phyloP scores from a whole-genome alignment of 2,888 invertebrate genomes.

The Pseudococcus longispinus region DNA sequence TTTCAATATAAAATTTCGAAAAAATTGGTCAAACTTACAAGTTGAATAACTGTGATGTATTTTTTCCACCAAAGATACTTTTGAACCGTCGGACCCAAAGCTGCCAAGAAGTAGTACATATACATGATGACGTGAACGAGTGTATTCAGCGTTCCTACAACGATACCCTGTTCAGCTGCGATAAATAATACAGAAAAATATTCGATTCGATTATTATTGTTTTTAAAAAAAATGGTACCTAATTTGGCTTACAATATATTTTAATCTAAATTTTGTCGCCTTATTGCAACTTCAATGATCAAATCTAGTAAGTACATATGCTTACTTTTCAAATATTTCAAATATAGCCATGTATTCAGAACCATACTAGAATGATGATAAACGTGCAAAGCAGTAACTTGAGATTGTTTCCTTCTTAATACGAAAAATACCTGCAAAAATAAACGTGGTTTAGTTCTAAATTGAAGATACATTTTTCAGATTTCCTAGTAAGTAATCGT shows the following conservation, averaged over 20 bases:
- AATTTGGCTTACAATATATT: too few relatives aligned
- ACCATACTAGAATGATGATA: slow-evolving; percentile 67
- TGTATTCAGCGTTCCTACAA: slow-evolving; percentile 85
- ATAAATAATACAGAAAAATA: too few relatives aligned
- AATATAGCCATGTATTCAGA: slow-evolving; percentile 62
- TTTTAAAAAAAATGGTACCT: neutral
- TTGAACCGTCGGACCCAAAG: slow-evolving; percentile 85
- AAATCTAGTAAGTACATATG: too few relatives aligned
- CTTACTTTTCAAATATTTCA: slow-evolving; percentile 69
- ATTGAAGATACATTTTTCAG: too few relatives aligned
- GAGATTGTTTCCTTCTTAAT: slow-evolving; percentile 68
- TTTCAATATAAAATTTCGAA: neutral
- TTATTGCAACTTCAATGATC: too few relatives aligned
- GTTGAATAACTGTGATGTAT: slow-evolving; percentile 85
- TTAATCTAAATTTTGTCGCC: neutral
- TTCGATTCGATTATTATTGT: neutral
- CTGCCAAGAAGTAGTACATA: slow-evolving; percentile 85
- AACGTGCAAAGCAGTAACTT: slow-evolving; percentile 69
- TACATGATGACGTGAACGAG: slow-evolving; percentile 94
- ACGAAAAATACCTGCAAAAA: slow-evolving; percentile 66
- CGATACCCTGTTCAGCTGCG: slow-evolving; percentile 83
- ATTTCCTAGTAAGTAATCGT: too few relatives aligned
- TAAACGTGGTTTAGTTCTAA: too few relatives aligned
- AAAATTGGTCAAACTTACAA: slow-evolving; percentile 67
- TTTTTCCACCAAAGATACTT: slow-evolving; percentile 96